Conservation (phyloP, 2,888 invertebrate species). For the Dioctria linearis region DNA sequence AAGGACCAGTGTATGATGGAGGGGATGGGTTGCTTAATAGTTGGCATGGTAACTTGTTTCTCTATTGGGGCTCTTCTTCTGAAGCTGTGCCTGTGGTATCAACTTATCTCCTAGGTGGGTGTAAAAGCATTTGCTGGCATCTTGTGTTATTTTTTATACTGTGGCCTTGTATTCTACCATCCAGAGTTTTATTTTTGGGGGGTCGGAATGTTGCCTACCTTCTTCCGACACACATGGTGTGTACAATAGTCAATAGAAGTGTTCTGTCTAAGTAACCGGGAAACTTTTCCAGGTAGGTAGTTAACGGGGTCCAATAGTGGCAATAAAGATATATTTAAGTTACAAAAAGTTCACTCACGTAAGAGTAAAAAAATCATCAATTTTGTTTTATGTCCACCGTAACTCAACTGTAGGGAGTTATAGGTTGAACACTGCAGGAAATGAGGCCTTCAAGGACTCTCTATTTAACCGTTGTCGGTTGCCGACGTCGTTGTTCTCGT, state of each 20-base stretch:
- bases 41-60: slow-evolving; percentile 38
- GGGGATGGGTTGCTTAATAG: slow-evolving; percentile 7
- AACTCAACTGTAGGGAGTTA: neutral
- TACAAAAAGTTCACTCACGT: slow-evolving; percentile 9
- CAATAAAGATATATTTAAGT: slow-evolving; percentile 10
- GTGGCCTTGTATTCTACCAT: slow-evolving; percentile 49
- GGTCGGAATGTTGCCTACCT: neutral
- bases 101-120: slow-evolving; percentile 26
- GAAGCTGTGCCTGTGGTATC: neutral
- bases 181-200: slow-evolving; percentile 38
- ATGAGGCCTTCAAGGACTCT: slow-evolving; percentile 23
- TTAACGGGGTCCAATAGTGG: slow-evolving; percentile 22
- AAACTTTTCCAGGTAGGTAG: slow-evolving; percentile 49
- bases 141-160: slow-evolving; percentile 50
- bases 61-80: slow-evolving; percentile 5
- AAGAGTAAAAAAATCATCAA: slow-evolving; percentile 13
- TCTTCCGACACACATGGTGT: no score
- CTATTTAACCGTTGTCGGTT: neutral
- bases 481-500: no score
- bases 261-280: slow-evolving; percentile 44
- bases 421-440: slow-evolving; percentile 24
- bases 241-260: slow-evolving; percentile 28
- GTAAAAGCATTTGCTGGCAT: slow-evolving; percentile 46
- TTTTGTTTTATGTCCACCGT: slow-evolving; percentile 9
- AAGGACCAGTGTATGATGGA: neutral